Base-by-base conservation (phyloP, 92 coral and sea anemone species). In the Epizoanthus rinbou region DNA sequence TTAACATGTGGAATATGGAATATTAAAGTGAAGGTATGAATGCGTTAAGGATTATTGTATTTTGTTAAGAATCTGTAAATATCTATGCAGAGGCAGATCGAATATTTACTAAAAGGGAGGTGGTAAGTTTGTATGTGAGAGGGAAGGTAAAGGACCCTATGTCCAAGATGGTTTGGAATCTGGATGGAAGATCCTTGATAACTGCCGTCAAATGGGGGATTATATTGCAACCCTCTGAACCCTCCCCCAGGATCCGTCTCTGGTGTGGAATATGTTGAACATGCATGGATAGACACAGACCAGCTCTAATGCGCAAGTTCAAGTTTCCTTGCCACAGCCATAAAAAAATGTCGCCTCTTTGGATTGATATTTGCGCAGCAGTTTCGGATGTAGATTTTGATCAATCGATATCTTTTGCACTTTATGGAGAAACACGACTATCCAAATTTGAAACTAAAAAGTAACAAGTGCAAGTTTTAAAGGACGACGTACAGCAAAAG, bases 181-280 rank as follows among this genome's bases (percentile, higher is more conserved):
- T 60, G 19, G 3, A 60, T 60, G 3, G 66, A 60, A 60, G 66
- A 60, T 6, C 66, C 1, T 17, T 60, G 66, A 60, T 0, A 60
- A 60, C 19, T 60, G 19, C 66, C 66, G 24, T 60, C 66, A 60
- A 60, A 60, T 60, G 66, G n/a, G 66, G 19, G 66, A 60, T 60
- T n/a, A n/a, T n/a, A n/a, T n/a, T 60, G 1, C 31, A 28, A 2
- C 31, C 31, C 31, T 2, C 31, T 60, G 3, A 60, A 60, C 66
- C 66, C 66, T 60, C 66, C 66, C 66, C 66, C 66, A 0, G 2
- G 0, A 60, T 60, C 66, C 24, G 21, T 6, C 66, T 60, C 66
- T 60, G 66, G 3, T 60, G 66, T 60, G 66, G 4, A 60, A 5
- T 60, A 60, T 60, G 66, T 60, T 60, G 66, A 60, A 17, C 66